Base-by-base conservation (phyloP, 2,797 vertebrate species). In the Phoxinus dragarum region DNA sequence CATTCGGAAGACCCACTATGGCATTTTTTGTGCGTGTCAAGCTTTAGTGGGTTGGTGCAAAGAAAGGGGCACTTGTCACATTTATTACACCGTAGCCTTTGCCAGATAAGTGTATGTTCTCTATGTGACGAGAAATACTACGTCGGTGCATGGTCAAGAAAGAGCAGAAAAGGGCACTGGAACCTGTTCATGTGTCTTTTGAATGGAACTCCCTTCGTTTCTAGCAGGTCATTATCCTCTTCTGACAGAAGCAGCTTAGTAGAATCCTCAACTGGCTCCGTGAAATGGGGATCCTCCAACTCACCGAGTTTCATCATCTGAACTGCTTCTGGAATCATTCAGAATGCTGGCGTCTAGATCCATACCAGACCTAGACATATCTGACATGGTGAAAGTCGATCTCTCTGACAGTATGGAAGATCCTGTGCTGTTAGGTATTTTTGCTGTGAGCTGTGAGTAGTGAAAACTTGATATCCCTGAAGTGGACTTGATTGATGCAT, bases 141-240 rank as follows among this genome's bases (percentile, higher is more conserved):
- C 98, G 94, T 31, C 98, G 95, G 88, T 99, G 98, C 97, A 99
- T 99, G 3, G 98, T 99, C 85, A 99, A 94, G 86, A 99, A 99
- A 86, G 98, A 97, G 90, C 98, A 99, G 93, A 99, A 99, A 99
- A 84, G 98, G 98, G 89, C 98, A 99, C 92, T 99, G 98, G 90
- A 99, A 99, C 85, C 97, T 95, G 91, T 99, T 99, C 97, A 98
- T 97, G 90, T 97, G 98, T 84, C 97, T 98, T 91, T 97, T 95
- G 91, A 99, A 98, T 0, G 97, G 97, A 92, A 99, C 97, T 88
- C 98, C 98, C 93, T 99, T 99, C 67, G 97, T 99, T 93, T 99
- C 98, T 91, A 99, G 91, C 80, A 99, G 93, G 92, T 99, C 99
- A 92, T 97, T 97, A 91, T 98, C 97, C 85, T 99, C 97, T 23